Conservation (phyloP, 2,888 invertebrate genomes). For the Andrena minutula region DNA sequence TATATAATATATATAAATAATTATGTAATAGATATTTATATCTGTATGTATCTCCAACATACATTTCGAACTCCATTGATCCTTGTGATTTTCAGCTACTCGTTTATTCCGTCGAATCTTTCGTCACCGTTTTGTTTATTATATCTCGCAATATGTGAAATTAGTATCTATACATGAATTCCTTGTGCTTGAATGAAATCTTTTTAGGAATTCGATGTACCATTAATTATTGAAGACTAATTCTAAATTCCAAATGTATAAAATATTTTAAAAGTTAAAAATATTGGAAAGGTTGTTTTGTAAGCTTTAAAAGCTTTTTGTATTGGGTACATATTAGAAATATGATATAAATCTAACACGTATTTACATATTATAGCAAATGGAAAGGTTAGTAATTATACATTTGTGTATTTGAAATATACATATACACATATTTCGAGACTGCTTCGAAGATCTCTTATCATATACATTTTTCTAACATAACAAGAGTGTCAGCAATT, state of each 20-base stretch:
- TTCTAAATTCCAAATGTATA: slow-evolving; percentile 45
- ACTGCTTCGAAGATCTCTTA: slow-evolving; percentile 79
- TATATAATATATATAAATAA: slow-evolving; percentile 28
- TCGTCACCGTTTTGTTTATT: slow-evolving; percentile 38
- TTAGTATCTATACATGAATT: slow-evolving; percentile 21
- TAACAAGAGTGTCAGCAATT: slow-evolving; percentile 67
- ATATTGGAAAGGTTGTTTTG: slow-evolving; percentile 53
- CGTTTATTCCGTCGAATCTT: slow-evolving; percentile 27
- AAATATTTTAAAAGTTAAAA: slow-evolving; percentile 44
- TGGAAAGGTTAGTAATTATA: slow-evolving; percentile 74
- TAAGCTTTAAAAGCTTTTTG: slow-evolving; percentile 59
- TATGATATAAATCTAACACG: slow-evolving; percentile 76
- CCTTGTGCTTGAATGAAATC: slow-evolving; percentile 17
- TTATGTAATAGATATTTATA: slow-evolving; percentile 50
- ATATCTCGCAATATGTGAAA: slow-evolving; percentile 35
- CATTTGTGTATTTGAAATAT: slow-evolving; percentile 75
- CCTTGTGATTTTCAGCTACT: slow-evolving; percentile 28
- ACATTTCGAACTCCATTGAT: slow-evolving; percentile 23
- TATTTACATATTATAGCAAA: slow-evolving; percentile 77
- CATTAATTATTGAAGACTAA: slow-evolving; percentile 31
- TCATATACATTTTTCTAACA: slow-evolving; percentile 66
- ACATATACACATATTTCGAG: slow-evolving; percentile 69
- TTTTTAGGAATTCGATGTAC: slow-evolving; percentile 21
- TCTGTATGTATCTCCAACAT: slow-evolving; percentile 39
- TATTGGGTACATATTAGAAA: slow-evolving; percentile 71